phyloP scores from a whole-genome alignment of 1,140 invertebrate species.

The Catajapyx aquilonaris region DNA sequence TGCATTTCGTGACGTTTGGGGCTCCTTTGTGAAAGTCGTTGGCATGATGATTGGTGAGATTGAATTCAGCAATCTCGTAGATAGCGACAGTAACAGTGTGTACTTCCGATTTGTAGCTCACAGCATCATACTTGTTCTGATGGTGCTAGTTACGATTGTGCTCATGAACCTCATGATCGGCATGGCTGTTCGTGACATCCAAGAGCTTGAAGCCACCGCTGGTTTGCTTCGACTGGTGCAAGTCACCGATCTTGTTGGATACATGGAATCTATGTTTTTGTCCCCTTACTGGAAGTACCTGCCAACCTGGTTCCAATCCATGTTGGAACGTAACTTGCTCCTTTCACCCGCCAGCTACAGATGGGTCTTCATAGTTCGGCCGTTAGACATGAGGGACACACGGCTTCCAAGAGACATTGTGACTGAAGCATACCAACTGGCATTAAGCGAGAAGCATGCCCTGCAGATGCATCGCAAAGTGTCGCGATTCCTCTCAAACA shows the following conservation, averaged over 20 bases:
- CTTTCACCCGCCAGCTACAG: slow-evolving; percentile 52
- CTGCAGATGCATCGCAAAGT: background rate
- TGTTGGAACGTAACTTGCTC: slow-evolving; percentile 47
- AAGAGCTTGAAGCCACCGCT: slow-evolving; percentile 50
- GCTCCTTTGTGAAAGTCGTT: slow-evolving; percentile 55
- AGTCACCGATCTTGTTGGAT: slow-evolving; percentile 53
- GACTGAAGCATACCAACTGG: slow-evolving; percentile 47
- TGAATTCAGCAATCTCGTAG: slow-evolving; percentile 36
- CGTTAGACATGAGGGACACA: slow-evolving; percentile 55
- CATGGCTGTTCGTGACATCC: slow-evolving; percentile 59
- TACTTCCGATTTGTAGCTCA: slow-evolving; percentile 28
- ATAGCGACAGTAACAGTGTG: slow-evolving; percentile 34
- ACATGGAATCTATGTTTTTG: slow-evolving; percentile 33
- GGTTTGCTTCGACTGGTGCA: slow-evolving; percentile 48
- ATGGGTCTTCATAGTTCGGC: slow-evolving; percentile 30
- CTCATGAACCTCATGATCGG: slow-evolving; percentile 61
- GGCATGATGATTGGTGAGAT: slow-evolving; percentile 81
- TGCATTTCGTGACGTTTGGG: slow-evolving; percentile 53
- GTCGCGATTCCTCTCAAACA: background rate
- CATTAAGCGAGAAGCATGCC: slow-evolving; percentile 26
- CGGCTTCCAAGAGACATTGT: slow-evolving; percentile 50
- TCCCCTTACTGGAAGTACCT: slow-evolving; percentile 44
- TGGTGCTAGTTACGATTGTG: slow-evolving; percentile 56
- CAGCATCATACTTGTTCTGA: slow-evolving; percentile 45
- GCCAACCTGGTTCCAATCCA: slow-evolving; percentile 38